Evolutionary conservation across 2,113 vertebrate species (phyloP).

Genomic region (Laterallus jamaicensis): DNA sequence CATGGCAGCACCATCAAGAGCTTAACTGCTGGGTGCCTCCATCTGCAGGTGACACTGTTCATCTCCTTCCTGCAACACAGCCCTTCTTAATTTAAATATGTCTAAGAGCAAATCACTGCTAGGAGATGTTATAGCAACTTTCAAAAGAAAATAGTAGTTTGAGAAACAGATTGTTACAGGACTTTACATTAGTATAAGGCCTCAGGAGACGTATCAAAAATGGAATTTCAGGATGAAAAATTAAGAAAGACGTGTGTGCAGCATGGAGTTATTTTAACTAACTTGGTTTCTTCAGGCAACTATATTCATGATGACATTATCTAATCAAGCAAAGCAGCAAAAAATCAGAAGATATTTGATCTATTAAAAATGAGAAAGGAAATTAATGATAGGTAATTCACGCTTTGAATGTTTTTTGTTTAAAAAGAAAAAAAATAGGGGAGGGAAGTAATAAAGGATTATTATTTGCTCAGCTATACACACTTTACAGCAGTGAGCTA

Average conservation of each 20-base stretch:
- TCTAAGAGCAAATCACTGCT: not conserved
- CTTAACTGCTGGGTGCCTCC: not conserved
- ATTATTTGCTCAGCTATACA: not conserved
- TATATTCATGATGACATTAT: slow-evolving; percentile 29
- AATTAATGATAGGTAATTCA: slow-evolving; percentile 8
- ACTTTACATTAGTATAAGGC: slow-evolving; percentile 17
- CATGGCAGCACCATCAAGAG: not conserved
- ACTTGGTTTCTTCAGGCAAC: slow-evolving; percentile 33
- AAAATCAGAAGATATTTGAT: not conserved
- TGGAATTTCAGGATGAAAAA: slow-evolving; percentile 56
- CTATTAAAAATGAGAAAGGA: slow-evolving; percentile 25
- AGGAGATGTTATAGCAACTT: not conserved
- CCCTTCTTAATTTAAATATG: not conserved
- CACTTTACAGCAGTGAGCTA: not conserved
- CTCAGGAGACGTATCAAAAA: slow-evolving; percentile 29
- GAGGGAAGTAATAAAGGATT: not conserved
- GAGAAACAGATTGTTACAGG: slow-evolving; percentile 33
- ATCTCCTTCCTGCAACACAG: not conserved
- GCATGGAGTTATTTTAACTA: slow-evolving; percentile 55
- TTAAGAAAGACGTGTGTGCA: not conserved
- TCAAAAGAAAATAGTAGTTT: not conserved
- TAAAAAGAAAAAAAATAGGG: not conserved
- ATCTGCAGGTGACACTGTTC: not conserved
- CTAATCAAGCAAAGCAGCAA: slow-evolving; percentile 29
- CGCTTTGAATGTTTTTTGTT: not conserved